Conservation (phyloP, 2,797 vertebrate genomes). For the Chromis chromis region DNA sequence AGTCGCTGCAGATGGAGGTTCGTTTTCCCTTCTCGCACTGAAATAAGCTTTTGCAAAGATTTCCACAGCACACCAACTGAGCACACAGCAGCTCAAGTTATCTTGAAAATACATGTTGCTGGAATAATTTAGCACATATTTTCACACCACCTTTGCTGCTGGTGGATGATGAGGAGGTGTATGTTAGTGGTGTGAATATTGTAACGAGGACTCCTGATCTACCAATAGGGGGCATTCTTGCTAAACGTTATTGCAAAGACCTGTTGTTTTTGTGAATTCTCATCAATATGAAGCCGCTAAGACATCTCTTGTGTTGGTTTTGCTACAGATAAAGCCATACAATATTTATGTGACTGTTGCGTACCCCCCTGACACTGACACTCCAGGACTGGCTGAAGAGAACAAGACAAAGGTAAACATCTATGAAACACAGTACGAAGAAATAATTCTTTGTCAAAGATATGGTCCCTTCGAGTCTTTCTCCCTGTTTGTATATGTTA, state of each 20-base stretch:
- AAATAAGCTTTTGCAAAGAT: background rate
- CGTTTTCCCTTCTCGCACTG: background rate
- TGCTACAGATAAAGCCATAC: conserved; percentile 94
- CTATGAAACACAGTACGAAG: background rate
- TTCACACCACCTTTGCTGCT: background rate
- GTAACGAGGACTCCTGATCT: background rate
- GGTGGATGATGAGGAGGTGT: background rate
- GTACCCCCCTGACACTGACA: conserved; percentile 98
- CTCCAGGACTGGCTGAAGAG: conserved; percentile 93
- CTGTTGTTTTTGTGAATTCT: background rate
- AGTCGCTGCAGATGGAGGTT: conserved; percentile 99
- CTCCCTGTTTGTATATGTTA: background rate
- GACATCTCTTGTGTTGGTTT: background rate
- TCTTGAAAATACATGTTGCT: background rate
- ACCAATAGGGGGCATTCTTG: background rate
- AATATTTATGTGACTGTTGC: conserved; percentile 96
- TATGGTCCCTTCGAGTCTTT: background rate
- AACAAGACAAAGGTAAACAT: conserved; percentile 92
- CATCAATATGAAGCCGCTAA: background rate
- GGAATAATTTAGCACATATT: background rate
- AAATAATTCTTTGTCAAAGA: background rate
- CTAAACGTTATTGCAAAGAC: background rate
- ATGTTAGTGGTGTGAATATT: conserved; percentile 3
- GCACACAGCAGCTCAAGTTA: background rate
- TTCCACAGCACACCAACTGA: background rate